Base-by-base conservation (phyloP, 2,888 invertebrate species). In the Synanthedon formicaeformis region DNA sequence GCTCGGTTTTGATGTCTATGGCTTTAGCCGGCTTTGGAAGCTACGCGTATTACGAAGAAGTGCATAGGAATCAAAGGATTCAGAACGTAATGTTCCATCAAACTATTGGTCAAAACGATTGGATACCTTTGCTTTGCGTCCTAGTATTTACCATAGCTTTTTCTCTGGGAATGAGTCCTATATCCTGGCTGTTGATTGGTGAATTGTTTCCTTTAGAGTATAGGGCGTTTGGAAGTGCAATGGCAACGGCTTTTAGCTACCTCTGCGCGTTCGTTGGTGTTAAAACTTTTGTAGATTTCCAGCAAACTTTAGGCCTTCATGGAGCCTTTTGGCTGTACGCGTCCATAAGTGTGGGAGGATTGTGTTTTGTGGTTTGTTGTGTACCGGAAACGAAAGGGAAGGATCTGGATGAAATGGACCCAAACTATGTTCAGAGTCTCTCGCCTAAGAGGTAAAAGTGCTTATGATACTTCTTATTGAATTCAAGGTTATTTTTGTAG, bases 301-400 rank as follows among this genome's bases (percentile, higher is more conserved):
- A 94, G 55, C 88, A 93, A 74, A 80, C 90, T 51, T 81, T 95
- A 34, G 94, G 94, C 0, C 79, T 94, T 40, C 92, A 94, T 69
- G 96, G 95, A 1, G 94, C 95, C 2, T 97, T 96, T 78, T 96
- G 95, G 94, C 84, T 96, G 58, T 97, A 96, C 76, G 93, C 95
- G 0, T 92, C 92, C 53, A 91, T 95, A 68, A 94, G 95, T 50
- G 91, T 95, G 0, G 90, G 93, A 23, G 94, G 95, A 14, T 84
- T 96, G 11, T 92, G 95, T 72, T 96, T 96, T 75, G 94, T 96
- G 1, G 93, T 94, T 3, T 92, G 93, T 67, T 94, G 92, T 72
- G 94, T 97, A 8, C 96, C 96, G 0, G 96, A 97, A 82, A 97
- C 97, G 4, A 96, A 95, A 75, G 96, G 96, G 0, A 93, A 93